Evolutionary conservation across 2,113 vertebrate species (phyloP).

Genomic region (Myiagra hebetior): DNA sequence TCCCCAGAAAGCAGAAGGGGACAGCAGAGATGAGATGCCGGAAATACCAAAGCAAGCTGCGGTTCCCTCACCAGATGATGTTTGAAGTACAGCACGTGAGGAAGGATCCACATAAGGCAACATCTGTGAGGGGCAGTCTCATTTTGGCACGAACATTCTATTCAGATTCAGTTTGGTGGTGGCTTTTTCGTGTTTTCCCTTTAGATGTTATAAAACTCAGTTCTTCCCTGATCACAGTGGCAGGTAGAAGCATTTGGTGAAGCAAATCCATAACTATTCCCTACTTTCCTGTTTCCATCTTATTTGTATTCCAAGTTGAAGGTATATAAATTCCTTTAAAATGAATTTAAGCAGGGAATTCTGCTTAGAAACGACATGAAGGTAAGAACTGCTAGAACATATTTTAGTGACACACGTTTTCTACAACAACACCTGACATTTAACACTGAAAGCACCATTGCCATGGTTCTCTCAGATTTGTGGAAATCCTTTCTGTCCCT

Average conservation of each 20-base stretch:
- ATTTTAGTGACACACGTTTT: not conserved
- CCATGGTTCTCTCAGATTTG: not conserved
- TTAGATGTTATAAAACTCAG: not conserved
- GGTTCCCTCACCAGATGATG: not conserved
- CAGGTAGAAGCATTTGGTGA: not conserved
- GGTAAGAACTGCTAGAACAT: rapidly evolving
- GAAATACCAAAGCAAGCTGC: not conserved
- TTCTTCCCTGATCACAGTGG: not conserved
- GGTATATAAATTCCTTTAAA: not conserved
- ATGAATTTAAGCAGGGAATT: not conserved
- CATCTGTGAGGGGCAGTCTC: rapidly evolving
- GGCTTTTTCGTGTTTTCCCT: rapidly evolving
- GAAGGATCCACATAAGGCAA: not conserved
- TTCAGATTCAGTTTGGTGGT: not conserved
- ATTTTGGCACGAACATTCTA: rapidly evolving
- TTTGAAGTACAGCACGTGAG: rapidly evolving
- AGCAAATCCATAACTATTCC: not conserved
- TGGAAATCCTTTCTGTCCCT: not conserved
- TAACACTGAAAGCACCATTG: not conserved
- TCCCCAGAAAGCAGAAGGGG: not conserved
- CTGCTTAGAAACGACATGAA: not conserved
- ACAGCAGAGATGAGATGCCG: too few species aligned
- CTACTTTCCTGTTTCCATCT: not conserved
- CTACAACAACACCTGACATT: not conserved
- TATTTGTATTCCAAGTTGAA: not conserved